These are phyloP conservation scores for Scopus umbretta DNA, from an alignment of 2,113 vertebrate species.

Conservation along the genomic window DNA sequence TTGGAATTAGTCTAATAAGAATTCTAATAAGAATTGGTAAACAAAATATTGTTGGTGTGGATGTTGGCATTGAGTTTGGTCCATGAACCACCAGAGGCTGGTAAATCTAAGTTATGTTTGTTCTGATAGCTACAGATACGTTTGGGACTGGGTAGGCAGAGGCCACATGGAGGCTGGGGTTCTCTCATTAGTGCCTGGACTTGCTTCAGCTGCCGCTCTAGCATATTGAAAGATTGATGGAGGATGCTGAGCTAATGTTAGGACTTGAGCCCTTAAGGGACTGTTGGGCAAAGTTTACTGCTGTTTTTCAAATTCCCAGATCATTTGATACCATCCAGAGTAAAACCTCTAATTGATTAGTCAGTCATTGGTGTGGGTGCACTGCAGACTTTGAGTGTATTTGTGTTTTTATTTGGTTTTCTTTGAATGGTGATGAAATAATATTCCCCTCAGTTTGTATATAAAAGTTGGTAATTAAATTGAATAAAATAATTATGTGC, in stretches of 20 bases:
- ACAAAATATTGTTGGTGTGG: neutral
- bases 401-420: neutral
- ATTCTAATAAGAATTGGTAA: neutral
- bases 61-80: neutral
- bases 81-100: neutral
- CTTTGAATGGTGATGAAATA: neutral
- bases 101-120: neutral
- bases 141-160: neutral
- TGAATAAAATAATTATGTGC: neutral
- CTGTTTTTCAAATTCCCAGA: neutral
- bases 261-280: neutral
- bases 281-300: neutral
- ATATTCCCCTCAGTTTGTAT: neutral
- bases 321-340: neutral
- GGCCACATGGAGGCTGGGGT: neutral
- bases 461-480: neutral
- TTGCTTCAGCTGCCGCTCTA: neutral
- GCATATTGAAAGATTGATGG: neutral
- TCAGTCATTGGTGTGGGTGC: neutral
- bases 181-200: neutral
- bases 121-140: neutral
- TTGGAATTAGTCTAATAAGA: neutral
- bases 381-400: neutral
- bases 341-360: neutral
- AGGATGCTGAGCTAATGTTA: neutral